phyloP scores from a whole-genome alignment of 2,113 vertebrate genomes.

The Scomber scombrus region DNA sequence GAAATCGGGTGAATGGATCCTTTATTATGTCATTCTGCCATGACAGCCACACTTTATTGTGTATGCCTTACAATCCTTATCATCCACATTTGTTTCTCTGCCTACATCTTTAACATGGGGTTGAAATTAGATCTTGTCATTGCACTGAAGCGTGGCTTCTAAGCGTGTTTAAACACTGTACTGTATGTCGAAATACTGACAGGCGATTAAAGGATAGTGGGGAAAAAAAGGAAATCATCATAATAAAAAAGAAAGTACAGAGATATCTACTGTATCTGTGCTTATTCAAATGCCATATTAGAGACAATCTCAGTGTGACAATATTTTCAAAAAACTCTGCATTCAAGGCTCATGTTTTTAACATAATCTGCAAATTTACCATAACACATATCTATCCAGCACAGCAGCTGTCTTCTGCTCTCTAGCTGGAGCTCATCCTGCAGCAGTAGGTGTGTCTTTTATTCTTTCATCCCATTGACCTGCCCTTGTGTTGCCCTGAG shows the following conservation, averaged over 20 bases:
- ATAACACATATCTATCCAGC: not conserved
- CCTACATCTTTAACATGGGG: slow-evolving; percentile 29
- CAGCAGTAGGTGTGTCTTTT: slow-evolving; percentile 18
- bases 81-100: slow-evolving; percentile 8
- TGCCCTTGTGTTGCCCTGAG: slow-evolving; percentile 18
- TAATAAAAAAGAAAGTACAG: slow-evolving; percentile 4
- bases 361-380: slow-evolving; percentile 6
- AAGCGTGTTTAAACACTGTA: slow-evolving; percentile 13
- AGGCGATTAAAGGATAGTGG: slow-evolving; percentile 28
- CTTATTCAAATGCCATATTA: slow-evolving; percentile 6
- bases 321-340: slow-evolving; percentile 4
- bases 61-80: slow-evolving; percentile 10
- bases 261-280: slow-evolving; percentile 1
- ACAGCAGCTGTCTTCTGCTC: not conserved
- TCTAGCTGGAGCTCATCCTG: slow-evolving; percentile 12
- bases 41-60: not conserved
- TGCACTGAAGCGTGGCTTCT: not conserved
- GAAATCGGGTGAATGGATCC: no score
- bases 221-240: slow-evolving; percentile 6
- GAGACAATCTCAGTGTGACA: not conserved
- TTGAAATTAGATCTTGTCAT: slow-evolving; percentile 14
- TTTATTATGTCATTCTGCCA: not conserved
- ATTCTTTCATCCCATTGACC: slow-evolving; percentile 41
- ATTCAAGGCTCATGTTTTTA: slow-evolving; percentile 28
- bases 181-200: not conserved